Conservation (phyloP, 2,888 invertebrate genomes). For the Perizoma affinitatum region DNA sequence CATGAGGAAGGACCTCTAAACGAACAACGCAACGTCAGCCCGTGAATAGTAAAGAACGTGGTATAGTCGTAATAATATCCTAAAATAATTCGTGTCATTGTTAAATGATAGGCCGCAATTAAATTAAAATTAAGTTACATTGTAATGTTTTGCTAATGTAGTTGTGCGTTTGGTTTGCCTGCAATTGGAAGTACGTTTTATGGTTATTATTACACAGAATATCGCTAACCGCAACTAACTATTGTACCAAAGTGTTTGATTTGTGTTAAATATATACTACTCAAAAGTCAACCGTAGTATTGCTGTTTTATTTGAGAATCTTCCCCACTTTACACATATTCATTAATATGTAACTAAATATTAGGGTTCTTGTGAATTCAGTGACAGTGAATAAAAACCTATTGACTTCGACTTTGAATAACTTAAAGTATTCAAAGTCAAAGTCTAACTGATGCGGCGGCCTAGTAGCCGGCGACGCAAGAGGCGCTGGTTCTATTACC, state of each 20-base stretch:
- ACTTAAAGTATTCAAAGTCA: no score
- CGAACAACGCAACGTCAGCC: no score
- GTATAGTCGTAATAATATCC: no score
- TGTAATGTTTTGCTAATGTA: conserved; percentile 64
- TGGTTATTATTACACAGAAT: conserved; percentile 61
- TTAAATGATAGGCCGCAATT: conserved; percentile 37
- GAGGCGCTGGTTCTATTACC: no score
- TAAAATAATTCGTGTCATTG: conserved; percentile 7
- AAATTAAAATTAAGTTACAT: conserved; percentile 47
- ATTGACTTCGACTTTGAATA: no score
- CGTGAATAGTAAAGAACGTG: no score
- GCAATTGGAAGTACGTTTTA: conserved; percentile 58
- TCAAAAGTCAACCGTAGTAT: conserved; percentile 74
- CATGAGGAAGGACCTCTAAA: no score
- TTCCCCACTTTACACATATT: background rate
- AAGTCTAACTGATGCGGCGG: no score
- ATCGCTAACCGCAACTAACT: conserved; percentile 76
- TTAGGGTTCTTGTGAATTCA: no score
- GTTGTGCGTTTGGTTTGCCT: conserved; percentile 69
- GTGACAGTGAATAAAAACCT: no score
- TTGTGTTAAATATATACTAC: conserved; percentile 84
- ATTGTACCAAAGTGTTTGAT: conserved; percentile 85
- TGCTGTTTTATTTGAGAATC: conserved; percentile 59
- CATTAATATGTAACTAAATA: no score
- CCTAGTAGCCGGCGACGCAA: no score